Base-by-base conservation (phyloP, 1,140 invertebrate species). In the Eurytemora carolleeae region DNA sequence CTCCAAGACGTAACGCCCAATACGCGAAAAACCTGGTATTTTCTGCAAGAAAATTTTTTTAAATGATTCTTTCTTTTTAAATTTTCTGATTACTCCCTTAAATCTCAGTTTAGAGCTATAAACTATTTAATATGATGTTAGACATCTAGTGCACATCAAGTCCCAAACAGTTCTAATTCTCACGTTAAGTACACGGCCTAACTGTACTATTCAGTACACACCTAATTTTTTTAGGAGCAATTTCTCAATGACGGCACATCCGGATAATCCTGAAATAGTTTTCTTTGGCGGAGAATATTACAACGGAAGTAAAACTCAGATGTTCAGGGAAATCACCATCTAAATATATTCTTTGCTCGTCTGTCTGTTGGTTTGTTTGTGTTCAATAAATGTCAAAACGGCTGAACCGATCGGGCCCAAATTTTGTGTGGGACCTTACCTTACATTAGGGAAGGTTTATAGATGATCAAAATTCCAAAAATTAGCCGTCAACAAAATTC, bases 271-370 rank as follows among this genome's bases (percentile, higher is more conserved):
- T 69, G 88, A 93, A 70, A 72, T 95, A 1, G 83, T 94, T 61
- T 75, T 95, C 70, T 87, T 90, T 75, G 91, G 90, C 3, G 91
- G 91, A 53, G 89, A 95, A 75, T 91, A 85, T 71, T 87, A 83
- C 71, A 85, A 92, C 78, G 90, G 90, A 2, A 80, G 83, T 71
- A 86, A 86, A 74, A 85, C 89, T 73, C 70, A 67, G 62, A 57
- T 2, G 24, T 2, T 25, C 44, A 24, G 18, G 18, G n/a, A 58
- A 25, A 31, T 23, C 2, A 20, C 19, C 15, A 31, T 63, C 21
- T 63, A n/a, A 17, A n/a, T 17, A 19, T 23, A 59, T 24, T 1
- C 7, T 59, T 17, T 54, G 22, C 17, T 59, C 22, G 23, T n/a
- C 3, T 3, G n/a, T 54, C 18, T 18, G 52, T 16, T 22, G n/a